These are phyloP conservation scores for Panagrolaimus sp. DNA, from an alignment of 1,140 invertebrate genomes.

Conservation along the genomic window DNA sequence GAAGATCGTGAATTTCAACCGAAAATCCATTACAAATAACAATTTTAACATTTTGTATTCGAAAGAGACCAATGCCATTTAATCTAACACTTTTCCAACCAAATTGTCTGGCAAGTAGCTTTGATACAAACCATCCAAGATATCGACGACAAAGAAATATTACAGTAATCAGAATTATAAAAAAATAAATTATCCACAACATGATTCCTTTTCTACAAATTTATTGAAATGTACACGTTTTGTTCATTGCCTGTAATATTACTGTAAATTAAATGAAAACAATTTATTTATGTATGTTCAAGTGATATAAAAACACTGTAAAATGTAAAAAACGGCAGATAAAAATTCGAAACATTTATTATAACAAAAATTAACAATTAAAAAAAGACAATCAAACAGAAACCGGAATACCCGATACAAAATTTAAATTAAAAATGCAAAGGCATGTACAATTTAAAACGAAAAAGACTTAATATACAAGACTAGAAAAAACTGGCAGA, in stretches of 20 bases:
- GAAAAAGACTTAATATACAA: conserved; percentile 3
- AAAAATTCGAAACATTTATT: no score
- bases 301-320: no score
- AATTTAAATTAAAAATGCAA: no score
- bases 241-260: no score
- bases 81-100: conserved; percentile 22
- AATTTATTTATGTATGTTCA: no score
- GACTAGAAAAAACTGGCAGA: not conserved
- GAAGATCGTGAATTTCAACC: conserved; percentile 57
- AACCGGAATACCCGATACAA: no score
- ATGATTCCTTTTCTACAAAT: not conserved
- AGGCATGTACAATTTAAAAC: not conserved
- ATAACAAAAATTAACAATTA: no score
- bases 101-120: conserved; percentile 16
- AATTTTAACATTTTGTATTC: conserved; percentile 28
- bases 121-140: conserved; percentile 13
- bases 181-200: not conserved
- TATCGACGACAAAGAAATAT: not conserved
- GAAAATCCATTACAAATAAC: conserved; percentile 29
- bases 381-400: no score
- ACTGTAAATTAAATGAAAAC: no score
- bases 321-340: no score
- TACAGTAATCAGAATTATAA: not conserved
- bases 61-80: conserved; percentile 24
- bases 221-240: no score